A percentile compares a stretch with the other conserved stretches of the same genome.
Conservation (phyloP, 2,113 vertebrate species). For the Casuarius casuarius region DNA sequence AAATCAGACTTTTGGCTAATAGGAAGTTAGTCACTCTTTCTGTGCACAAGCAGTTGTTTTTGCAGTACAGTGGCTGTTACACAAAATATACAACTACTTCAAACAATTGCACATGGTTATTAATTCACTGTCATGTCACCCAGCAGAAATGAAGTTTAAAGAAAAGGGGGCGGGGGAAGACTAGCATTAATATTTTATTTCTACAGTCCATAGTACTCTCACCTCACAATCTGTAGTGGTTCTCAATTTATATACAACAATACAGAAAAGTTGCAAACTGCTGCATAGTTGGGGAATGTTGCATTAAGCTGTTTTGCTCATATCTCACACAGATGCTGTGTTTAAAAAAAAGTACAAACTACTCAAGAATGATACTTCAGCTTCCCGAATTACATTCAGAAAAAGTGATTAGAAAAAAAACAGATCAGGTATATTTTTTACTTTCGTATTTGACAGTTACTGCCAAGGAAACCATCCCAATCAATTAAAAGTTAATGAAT, state of each 20-base stretch:
- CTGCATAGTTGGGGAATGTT: not conserved
- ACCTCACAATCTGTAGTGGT: not conserved
- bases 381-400: not conserved
- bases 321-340: constrained; percentile 1
- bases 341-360: constrained; percentile 13
- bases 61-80: not conserved
- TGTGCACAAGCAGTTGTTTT: not conserved
- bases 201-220: not conserved
- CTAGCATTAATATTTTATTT: rapidly evolving
- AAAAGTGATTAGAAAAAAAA: not conserved
- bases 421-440: not conserved
- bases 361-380: not conserved
- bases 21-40: not conserved
- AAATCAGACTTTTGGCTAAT: not conserved
- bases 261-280: not conserved
- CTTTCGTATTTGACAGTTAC: not conserved
- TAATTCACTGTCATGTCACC: not conserved
- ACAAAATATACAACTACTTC: not conserved
- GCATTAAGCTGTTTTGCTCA: not conserved
- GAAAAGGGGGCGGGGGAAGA: not conserved
- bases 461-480: not conserved
- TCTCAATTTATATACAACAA: not conserved
- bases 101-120: rapidly evolving
- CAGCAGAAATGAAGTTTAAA: not conserved
- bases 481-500: not conserved